Evolutionary conservation across 2,797 vertebrate genomes (phyloP).

Genomic region (Enteromius viviparus): DNA sequence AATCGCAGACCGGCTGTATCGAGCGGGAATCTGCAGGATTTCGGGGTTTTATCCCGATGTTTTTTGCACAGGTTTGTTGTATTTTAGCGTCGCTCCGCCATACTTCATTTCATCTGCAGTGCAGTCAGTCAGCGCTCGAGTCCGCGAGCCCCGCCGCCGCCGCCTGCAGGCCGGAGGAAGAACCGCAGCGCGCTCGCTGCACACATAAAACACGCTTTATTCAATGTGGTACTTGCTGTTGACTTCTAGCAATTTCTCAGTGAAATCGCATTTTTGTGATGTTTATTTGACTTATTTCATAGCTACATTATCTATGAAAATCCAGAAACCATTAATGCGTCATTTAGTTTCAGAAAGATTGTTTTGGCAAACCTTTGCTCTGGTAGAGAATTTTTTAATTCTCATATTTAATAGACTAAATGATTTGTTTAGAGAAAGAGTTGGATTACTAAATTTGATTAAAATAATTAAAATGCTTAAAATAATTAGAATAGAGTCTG

Average conservation of each 20-base stretch:
- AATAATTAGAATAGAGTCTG: too few relatives aligned
- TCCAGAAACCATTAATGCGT: background rate
- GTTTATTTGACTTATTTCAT: background rate
- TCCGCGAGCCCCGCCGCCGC: conserved; percentile 19
- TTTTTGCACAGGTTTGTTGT: conserved; percentile 60
- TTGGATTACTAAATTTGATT: too few relatives aligned
- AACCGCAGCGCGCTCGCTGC: background rate
- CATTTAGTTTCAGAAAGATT: background rate
- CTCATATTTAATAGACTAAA: background rate
- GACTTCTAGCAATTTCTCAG: background rate
- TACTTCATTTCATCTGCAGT: conserved; percentile 61
- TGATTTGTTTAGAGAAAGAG: too few relatives aligned
- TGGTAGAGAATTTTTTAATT: background rate
- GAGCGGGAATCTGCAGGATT: background rate
- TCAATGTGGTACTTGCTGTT: background rate
- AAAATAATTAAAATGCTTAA: too few relatives aligned
- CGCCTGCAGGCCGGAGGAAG: conserved; percentile 47
- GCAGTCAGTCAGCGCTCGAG: background rate
- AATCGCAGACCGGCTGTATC: background rate
- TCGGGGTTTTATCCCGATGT: background rate
- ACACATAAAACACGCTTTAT: background rate
- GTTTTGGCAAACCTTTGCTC: too few relatives aligned
- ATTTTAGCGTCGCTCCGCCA: conserved; percentile 67
- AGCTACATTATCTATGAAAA: background rate
- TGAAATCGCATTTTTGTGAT: background rate